Evolutionary conservation across 2,113 vertebrate species (phyloP), one percentile per base, ranked within the genome.

Genomic region (Lampris incognitus): DNA sequence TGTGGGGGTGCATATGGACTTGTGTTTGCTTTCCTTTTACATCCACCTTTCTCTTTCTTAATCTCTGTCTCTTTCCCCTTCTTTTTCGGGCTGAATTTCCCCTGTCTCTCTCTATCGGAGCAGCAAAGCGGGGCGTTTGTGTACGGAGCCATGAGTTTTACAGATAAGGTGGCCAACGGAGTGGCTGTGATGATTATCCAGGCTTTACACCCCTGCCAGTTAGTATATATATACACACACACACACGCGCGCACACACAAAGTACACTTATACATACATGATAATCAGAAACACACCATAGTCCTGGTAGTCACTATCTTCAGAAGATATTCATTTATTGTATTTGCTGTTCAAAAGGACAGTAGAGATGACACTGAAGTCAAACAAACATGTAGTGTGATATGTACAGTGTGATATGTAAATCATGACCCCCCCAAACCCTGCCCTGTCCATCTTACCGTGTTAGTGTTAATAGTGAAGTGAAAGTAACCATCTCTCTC

Each of bases 121-220:
- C 94, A 99, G 98, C 95, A 96, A 93, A 98, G 96, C 0, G 91
- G 95, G 0, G 98, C 97, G 0, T 99, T 99, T 2, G 98, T 99
- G 50, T 99, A 98, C 0, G 98, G 98, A 0, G 95, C 97, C 54
- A 99, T 99, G 98, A 99, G 97, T 69, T 99, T 99, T 88, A 97
- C 95, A 0, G 98, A 99, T 68, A 99, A 99, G 87, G 85, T 99
- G 56, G 96, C 97, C 64, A 99, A 99, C 0, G 98, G 98, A 1
- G 69, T 95, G 48, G 97, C 95, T 0, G 96, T 98, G 64, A 96
- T 99, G 94, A 2, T 60, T 1, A 97, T 99, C 74, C 97, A 99
- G 94, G 85, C 89, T 10, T 81, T 98, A 46, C 93, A 98, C 46
- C 98, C 98, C 0, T 98, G 97, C 89, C 94, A 94, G 98, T 99